Evolutionary conservation across 2,888 invertebrate species (phyloP).

Genomic region (Lysandra coridon): DNA sequence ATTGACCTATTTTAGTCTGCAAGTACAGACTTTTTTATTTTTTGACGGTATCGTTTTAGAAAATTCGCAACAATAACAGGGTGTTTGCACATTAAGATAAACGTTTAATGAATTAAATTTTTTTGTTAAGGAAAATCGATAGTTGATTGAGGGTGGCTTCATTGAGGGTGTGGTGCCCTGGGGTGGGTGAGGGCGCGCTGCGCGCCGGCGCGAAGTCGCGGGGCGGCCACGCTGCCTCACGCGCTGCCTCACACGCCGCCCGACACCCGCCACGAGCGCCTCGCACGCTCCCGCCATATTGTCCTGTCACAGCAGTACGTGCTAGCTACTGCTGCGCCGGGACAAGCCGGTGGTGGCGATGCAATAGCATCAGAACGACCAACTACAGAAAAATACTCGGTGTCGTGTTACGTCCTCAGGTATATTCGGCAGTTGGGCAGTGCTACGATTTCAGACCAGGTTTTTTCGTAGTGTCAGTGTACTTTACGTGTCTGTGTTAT

Average conservation of each 20-base stretch:
- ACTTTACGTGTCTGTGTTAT: constrained; percentile 38
- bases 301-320: constrained; percentile 99
- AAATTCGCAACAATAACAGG: constrained; percentile 1
- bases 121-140: constrained; percentile 69
- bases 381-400: constrained; percentile 23
- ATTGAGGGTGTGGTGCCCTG: constrained; percentile 60
- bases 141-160: constrained; percentile 72
- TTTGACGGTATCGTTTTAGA: not conserved
- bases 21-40: constrained; percentile 39
- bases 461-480: constrained; percentile 25
- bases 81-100: constrained; percentile 15
- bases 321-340: constrained; percentile 93
- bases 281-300: constrained; percentile 89
- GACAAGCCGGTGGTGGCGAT: constrained; percentile 83
- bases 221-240: constrained; percentile 62
- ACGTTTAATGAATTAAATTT: constrained; percentile 53
- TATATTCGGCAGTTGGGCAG: constrained; percentile 3
- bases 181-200: constrained; percentile 52
- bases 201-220: constrained; percentile 68
- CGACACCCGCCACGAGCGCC: constrained; percentile 63
- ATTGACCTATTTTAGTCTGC: constrained; percentile 45
- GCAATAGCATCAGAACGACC: constrained; percentile 48
- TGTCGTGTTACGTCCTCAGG: not conserved
- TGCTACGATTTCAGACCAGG: not conserved
- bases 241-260: constrained; percentile 78